Percentiles rank a stretch among this genome's conserved stretches.
These are phyloP conservation scores for Gonocerus acuteangulatus DNA, from an alignment of 2,888 invertebrate genomes.

Conservation along the genomic window DNA sequence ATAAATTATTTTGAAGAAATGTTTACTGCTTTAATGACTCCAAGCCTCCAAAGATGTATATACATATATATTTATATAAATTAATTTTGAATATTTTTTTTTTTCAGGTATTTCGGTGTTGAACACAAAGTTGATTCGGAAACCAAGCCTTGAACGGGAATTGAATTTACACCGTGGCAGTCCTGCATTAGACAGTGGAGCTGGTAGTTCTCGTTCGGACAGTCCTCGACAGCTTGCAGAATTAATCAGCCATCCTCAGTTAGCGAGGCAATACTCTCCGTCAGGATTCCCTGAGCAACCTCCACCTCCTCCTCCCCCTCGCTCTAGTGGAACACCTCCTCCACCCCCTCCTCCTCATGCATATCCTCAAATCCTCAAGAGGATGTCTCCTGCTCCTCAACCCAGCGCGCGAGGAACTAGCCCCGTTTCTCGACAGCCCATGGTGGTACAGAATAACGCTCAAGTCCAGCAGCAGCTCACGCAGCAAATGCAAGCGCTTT, in stretches of 20 bases:
- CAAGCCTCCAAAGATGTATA: no score
- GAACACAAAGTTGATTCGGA: constrained; percentile 62
- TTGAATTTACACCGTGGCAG: constrained; percentile 71
- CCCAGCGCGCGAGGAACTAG: constrained; percentile 58
- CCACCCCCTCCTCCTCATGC: constrained; percentile 51
- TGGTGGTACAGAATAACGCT: constrained; percentile 71
- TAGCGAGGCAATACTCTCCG: constrained; percentile 65
- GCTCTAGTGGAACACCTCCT: constrained; percentile 58
- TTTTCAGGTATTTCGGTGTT: constrained; percentile 34
- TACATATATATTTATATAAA: no score
- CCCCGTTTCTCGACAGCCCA: constrained; percentile 64
- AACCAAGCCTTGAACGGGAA: constrained; percentile 82
- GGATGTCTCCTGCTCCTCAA: constrained; percentile 65
- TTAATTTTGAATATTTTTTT: no score
- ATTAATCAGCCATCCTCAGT: constrained; percentile 52
- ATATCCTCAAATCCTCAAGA: constrained; percentile 61
- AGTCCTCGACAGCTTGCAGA: constrained; percentile 66
- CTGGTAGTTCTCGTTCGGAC: constrained; percentile 81
- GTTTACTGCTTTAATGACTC: no score
- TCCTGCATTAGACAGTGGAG: constrained; percentile 71
- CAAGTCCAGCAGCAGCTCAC: constrained; percentile 72
- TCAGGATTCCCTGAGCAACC: constrained; percentile 52
- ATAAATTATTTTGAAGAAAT: no score
- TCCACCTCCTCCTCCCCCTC: constrained; percentile 67
- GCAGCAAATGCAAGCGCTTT: constrained; percentile 81